Evolutionary conservation across 2,888 invertebrate genomes (phyloP), one percentile per base, ranked within the genome.

Genomic region (Entomobrya multifasciata): DNA sequence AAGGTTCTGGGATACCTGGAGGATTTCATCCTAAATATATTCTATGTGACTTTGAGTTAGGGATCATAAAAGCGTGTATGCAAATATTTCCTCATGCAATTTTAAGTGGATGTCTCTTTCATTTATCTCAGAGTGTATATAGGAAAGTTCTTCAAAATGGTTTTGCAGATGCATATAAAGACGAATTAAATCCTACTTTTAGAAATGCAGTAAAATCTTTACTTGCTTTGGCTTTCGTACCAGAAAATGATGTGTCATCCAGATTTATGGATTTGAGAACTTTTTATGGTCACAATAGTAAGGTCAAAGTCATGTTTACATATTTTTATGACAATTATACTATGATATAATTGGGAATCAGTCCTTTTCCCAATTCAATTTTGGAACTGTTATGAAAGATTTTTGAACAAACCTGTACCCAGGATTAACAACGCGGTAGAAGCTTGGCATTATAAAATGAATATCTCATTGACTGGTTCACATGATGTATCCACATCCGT

Each of bases 11-110:
- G 15, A 11, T 30, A 8, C 1, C 2, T 27, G 27, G 27, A 11
- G 62, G 27, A 11, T 30, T 10, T 11, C 1, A 27, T 25, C 27
- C 27, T 1, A 27, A 25, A 1, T 62, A 62, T 27, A 62, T 62
- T 2, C 22, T 62, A n/a, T 62, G 25, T n/a, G 67, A 67, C n/a
- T 67, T 67, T 67, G 67, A 67, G 20, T 15, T 41, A 17, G 67
- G 67, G 1, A 67, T 67, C 4, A 44, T 67, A 10, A 20, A n/a
- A 13, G 36, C 67, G 5, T 36, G 36, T 36, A 67, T 6, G 20
- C 2, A 67, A 67, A 4, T 67, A 4, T 67, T 67, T 67, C 67
- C 67, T 17, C n/a, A 41, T 20, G n/a, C 6, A 5, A 36, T 17
- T 11, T 4, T 67, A 1, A 13, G 5, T 27, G 67, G 67, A 1